Evolutionary conservation across 2,888 invertebrate genomes (phyloP).

Genomic region (Lamellibrachia satsuma): DNA sequence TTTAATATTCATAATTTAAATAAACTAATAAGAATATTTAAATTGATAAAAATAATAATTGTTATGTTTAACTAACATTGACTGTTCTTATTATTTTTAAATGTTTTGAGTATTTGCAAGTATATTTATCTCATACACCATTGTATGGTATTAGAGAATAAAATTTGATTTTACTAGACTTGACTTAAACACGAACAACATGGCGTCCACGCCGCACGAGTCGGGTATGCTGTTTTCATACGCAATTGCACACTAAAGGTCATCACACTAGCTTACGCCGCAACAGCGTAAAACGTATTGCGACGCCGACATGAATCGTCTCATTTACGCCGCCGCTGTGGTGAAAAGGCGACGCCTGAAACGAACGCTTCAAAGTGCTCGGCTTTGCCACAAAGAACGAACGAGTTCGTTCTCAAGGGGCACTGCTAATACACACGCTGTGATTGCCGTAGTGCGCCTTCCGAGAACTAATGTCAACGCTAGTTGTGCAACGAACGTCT

Average conservation of each 20-base stretch:
- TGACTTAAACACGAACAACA: background rate
- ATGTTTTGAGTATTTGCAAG: no score
- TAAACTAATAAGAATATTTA: no score
- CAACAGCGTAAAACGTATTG: background rate
- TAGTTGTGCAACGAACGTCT: background rate
- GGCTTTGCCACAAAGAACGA: background rate
- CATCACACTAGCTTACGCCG: background rate
- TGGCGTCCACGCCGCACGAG: background rate
- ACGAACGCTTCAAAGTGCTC: background rate
- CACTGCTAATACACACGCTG: background rate
- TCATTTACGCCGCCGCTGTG: background rate
- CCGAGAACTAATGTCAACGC: background rate
- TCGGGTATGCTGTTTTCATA: background rate
- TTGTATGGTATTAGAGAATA: no score
- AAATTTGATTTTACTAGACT: no score
- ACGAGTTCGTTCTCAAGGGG: background rate
- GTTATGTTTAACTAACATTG: no score
- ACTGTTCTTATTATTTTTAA: no score
- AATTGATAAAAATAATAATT: no score
- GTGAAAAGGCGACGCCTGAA: background rate
- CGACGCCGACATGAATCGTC: background rate
- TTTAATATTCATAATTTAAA: no score
- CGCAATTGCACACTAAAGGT: background rate
- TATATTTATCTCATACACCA: no score
- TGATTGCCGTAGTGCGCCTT: slow-evolving; percentile 6